Evolutionary conservation across 23 tunicate species (phyloP), one percentile per base, ranked within the genome.

Genomic region (Pegea sp.): DNA sequence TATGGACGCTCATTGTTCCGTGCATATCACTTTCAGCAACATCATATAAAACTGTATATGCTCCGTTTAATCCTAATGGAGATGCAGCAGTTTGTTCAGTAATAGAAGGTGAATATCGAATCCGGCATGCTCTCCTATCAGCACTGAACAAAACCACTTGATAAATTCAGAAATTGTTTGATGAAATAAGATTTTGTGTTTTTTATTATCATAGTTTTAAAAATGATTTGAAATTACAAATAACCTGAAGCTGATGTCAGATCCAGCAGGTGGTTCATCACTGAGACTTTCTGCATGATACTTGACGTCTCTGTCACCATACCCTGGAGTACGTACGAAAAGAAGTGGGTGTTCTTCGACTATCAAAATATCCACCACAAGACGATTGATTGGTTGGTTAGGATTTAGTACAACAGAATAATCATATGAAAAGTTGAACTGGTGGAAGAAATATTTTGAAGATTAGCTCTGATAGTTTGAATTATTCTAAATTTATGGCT

Each of bases 1-100:
- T 60, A 11, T 48, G 27, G 26, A 56, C 23, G 5, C 72, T 44
- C 6, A 79, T 34, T 13, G 67, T 54, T 5, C 93, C 93, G 54
- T 55, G 65, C 57, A 79, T 18, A 20, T 71, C 32, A 2, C 29
- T 24, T 38, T 74, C 51, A 19, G 53, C 42, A 29, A 79, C 73
- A 58, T 79, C 93, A 46, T 79, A 79, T 42, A 66, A 52, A 19
- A 79, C 71, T 18, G 25, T 20, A 46, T 60, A 65, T 3, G 78
- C 30, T 19, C 93, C 93, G 22, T 69, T 38, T 54, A 79, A 29
- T n/a, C 93, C 93, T 23, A 62, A 32, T 21, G 93, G 78, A 7
- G 78, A 70, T 55, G 28, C 62, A 5, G 53, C 55, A 22, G 78
- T 79, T 70, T 79, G 93, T 54, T 71, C 64, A 13, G 21, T 43